These are phyloP conservation scores for Diplodus puntazzo DNA, from an alignment of 2,797 vertebrate genomes.

Conservation along the genomic window DNA sequence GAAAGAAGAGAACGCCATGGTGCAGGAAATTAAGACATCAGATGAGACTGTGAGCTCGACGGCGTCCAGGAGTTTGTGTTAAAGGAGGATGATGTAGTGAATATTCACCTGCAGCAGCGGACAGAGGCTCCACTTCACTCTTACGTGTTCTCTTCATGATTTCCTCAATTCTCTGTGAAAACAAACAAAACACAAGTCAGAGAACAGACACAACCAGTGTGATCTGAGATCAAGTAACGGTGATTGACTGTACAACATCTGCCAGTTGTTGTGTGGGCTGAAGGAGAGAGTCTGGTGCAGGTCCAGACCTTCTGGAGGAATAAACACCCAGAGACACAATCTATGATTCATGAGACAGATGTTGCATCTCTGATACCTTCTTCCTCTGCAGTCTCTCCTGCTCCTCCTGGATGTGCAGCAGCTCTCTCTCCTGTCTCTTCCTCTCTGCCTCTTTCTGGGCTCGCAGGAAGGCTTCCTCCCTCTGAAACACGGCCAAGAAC, in stretches of 20 bases:
- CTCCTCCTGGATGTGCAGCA: conserved; percentile 86
- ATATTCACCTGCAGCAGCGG: conserved; percentile 70
- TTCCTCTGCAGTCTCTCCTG: conserved; percentile 86
- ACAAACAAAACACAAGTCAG: conserved; percentile 1
- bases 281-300: too few species aligned
- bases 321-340: too few species aligned
- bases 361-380: conserved; percentile 75
- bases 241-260: not conserved
- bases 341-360: not conserved
- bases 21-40: not conserved
- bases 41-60: not conserved
- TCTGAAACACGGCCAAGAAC: conserved; percentile 69
- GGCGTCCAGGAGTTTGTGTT: not conserved
- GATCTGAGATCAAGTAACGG: not conserved
- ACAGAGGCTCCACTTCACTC: conserved; percentile 88
- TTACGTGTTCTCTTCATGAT: conserved; percentile 98
- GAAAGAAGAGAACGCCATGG: not conserved
- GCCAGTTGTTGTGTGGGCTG: too few species aligned
- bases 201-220: not conserved
- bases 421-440: conserved; percentile 84
- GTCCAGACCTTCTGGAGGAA: too few species aligned
- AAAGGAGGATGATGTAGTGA: not conserved
- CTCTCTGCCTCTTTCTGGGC: conserved; percentile 84
- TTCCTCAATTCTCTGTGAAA: conserved; percentile 94
- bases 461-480: conserved; percentile 85